Evolutionary conservation across 2,113 vertebrate genomes (phyloP), one percentile per base, ranked within the genome.

Genomic region (Alexandromys fortis): DNA sequence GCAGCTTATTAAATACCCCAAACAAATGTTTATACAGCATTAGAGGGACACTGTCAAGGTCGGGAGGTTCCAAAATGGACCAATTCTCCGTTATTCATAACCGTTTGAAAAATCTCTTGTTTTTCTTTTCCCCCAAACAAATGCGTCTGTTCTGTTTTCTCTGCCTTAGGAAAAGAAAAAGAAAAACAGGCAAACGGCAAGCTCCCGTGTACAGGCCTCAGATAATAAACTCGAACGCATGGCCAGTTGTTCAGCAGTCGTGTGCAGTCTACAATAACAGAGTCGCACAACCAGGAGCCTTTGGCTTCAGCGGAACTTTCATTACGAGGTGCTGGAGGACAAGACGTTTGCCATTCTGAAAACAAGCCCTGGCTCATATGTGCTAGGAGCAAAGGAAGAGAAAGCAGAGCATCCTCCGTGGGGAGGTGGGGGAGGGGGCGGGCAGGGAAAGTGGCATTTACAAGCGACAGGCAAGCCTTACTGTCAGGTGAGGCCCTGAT

Each of bases 11-110:
- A 98, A 98, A 98, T 98, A 98, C 92, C 83, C 93, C 65, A 98
- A 88, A 96, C 97, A 98, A 98, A 98, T 98, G 98, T 98, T 98
- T 98, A 98, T 98, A 97, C 96, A 98, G 98, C 97, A 97, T 97
- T 98, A 98, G 94, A 98, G 97, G 97, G 73, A 96, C 98, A 98
- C 94, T 95, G 97, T 96, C 98, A 97, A 98, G 98, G 98, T 98
- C 98, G 96, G 98, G 96, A 98, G 97, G 93, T 94, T 97, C 96
- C 68, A 73, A 65, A 81, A 98, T 98, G 97, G 97, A 98, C 97
- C 95, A 96, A 73, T 95, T 96, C 90, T 92, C 78, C 90, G 92
- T 96, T 98, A 95, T 90, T 95, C 87, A 94, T 95, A 97, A 97
- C 96, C 96, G 94, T 95, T 98, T 95, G 97, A 95, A 97, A 97